phyloP scores from a whole-genome alignment of 2,797 vertebrate species.

The Molossus alvarezi region DNA sequence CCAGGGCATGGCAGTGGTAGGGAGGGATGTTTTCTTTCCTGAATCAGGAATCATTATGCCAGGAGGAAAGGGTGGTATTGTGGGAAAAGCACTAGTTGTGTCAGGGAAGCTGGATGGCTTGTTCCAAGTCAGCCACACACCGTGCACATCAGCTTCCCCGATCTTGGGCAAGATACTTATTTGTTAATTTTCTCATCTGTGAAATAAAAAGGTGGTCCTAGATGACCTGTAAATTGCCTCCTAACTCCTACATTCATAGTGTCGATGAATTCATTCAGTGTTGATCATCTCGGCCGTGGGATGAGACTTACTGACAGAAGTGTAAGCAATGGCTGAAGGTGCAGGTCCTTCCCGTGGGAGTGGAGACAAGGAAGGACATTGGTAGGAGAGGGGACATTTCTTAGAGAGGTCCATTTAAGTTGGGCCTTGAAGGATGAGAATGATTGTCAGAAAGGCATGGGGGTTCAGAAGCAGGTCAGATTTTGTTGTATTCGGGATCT shows the following conservation, averaged over 20 bases:
- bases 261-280: neutral
- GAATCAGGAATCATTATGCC: neutral
- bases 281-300: neutral
- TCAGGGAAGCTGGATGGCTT: neutral
- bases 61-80: neutral
- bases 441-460: neutral
- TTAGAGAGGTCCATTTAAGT: neutral
- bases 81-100: neutral
- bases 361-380: neutral
- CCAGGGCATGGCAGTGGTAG: neutral
- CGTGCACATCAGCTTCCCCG: neutral
- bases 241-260: neutral
- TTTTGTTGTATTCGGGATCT: neutral
- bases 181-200: slow-evolving; percentile 8
- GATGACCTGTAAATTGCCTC: neutral
- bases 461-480: neutral
- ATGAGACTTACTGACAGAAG: neutral
- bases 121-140: neutral
- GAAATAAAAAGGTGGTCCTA: neutral
- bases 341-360: neutral
- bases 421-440: neutral
- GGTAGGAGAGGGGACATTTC: neutral
- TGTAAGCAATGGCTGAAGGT: neutral
- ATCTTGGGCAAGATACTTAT: neutral
- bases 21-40: neutral